These are phyloP conservation scores for Polydrusus cervinus DNA, from an alignment of 2,888 invertebrate genomes.

Conservation along the genomic window DNA sequence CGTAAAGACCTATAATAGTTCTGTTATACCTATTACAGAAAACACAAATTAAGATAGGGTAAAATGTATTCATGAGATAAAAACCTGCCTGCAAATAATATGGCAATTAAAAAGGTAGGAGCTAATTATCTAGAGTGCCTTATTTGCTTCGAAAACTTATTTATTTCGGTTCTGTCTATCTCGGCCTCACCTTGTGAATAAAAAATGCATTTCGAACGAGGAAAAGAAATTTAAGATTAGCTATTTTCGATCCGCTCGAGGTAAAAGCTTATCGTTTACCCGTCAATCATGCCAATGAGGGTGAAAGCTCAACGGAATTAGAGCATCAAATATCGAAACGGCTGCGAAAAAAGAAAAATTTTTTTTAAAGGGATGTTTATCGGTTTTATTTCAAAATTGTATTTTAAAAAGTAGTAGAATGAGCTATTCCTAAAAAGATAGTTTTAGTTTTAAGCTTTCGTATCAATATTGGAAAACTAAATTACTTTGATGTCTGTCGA, in stretches of 20 bases:
- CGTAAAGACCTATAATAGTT: no score
- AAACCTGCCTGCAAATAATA: neutral
- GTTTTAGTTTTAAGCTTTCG: no score
- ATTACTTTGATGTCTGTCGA: no score
- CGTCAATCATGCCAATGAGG: constrained; percentile 59
- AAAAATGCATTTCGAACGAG: constrained; percentile 58
- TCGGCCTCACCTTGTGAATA: constrained; percentile 47
- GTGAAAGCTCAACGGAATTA: constrained; percentile 48
- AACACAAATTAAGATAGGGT: no score
- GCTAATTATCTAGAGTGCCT: neutral
- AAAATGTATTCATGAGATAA: no score
- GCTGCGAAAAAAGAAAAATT: constrained; percentile 17
- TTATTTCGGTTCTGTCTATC: constrained; percentile 27
- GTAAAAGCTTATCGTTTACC: constrained; percentile 59
- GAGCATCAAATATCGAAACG: constrained; percentile 48
- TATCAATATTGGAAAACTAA: no score
- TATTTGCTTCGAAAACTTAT: neutral
- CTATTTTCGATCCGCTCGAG: constrained; percentile 48
- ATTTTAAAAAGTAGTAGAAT: neutral
- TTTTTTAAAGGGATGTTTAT: neutral
- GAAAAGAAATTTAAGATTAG: constrained; percentile 54
- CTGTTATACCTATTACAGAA: no score
- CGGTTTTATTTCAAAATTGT: neutral
- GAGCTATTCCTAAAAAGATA: no score
- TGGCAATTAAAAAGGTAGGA: neutral